phyloP scores from a whole-genome alignment of 2,797 vertebrate genomes.

The Acrocephalus scirpaceus region DNA sequence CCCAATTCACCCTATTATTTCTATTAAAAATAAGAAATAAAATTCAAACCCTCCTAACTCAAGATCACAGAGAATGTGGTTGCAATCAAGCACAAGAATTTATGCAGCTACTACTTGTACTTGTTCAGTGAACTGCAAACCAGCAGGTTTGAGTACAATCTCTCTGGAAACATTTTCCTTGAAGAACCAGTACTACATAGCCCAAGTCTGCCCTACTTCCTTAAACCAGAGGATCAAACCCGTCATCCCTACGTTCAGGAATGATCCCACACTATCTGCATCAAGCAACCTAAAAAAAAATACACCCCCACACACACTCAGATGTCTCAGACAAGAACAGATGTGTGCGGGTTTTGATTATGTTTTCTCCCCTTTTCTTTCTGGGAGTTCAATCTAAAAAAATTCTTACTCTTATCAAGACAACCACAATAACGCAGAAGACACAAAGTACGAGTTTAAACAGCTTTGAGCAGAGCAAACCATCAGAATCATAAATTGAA shows the following conservation, averaged over 20 bases:
- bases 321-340: background rate
- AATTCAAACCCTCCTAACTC: background rate
- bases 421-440: background rate
- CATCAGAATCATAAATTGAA: background rate
- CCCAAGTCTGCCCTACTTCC: background rate
- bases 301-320: background rate
- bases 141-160: background rate
- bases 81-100: background rate
- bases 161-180: background rate
- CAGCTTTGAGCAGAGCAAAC: background rate
- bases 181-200: constrained; percentile 1
- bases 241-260: background rate
- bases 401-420: background rate
- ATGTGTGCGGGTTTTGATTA: background rate
- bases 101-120: background rate
- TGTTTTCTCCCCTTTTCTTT: background rate
- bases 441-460: background rate
- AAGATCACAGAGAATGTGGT: accelerated
- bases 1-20: background rate
- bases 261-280: background rate
- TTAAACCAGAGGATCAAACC: background rate
- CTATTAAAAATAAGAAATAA: background rate
- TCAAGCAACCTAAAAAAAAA: background rate
- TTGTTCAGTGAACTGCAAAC: background rate
- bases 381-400: background rate